Conservation (phyloP, 1,140 invertebrate genomes). For the Formica selysi region DNA sequence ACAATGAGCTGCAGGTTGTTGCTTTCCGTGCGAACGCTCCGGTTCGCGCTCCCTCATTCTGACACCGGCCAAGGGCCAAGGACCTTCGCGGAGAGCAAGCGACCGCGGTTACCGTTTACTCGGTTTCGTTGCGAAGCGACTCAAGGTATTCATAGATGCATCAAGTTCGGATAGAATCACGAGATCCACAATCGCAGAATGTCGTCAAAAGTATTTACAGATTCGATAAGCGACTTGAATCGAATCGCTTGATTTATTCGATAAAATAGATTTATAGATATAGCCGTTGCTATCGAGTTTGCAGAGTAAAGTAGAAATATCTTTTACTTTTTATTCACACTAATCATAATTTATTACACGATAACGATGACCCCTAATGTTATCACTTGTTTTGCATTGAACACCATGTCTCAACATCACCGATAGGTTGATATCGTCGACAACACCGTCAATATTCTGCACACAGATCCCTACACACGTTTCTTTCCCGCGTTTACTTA, state of each 20-base stretch:
- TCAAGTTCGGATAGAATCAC: background rate
- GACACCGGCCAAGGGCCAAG: conserved; percentile 72
- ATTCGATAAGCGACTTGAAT: background rate
- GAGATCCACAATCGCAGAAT: background rate
- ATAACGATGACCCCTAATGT: background rate
- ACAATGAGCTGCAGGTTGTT: conserved; percentile 19
- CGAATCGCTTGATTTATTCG: no score
- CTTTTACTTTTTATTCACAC: background rate
- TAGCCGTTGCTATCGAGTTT: no score
- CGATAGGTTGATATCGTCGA: background rate
- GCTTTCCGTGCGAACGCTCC: conserved; percentile 1
- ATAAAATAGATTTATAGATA: no score
- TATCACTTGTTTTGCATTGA: background rate
- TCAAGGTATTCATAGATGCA: background rate
- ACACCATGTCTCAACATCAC: background rate
- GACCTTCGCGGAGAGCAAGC: conserved; percentile 72
- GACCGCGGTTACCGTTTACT: conserved; percentile 63
- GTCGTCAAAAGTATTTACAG: background rate
- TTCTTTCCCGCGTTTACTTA: background rate
- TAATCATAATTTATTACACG: background rate
- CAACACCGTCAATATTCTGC: background rate
- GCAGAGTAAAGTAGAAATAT: no score
- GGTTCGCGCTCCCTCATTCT: conserved; percentile 56
- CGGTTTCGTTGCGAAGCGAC: conserved; percentile 17
- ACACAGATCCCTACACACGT: background rate